phyloP scores from a whole-genome alignment of 2,113 vertebrate species.

The Pluvialis apricaria region DNA sequence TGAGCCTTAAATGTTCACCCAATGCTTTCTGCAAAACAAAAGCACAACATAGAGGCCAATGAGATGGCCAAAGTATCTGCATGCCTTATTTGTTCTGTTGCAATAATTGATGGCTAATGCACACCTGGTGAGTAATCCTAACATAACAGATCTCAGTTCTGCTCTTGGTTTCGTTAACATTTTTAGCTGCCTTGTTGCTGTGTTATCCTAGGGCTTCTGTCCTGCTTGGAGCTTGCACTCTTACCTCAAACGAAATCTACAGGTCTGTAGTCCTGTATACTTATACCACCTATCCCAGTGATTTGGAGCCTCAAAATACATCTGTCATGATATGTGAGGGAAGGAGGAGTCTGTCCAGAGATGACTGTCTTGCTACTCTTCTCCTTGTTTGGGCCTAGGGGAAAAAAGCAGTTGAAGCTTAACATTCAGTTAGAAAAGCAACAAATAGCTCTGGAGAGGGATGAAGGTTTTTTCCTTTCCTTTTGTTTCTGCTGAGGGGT shows the following conservation, averaged over 20 bases:
- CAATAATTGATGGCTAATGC: background rate
- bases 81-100: constrained; percentile 17
- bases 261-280: background rate
- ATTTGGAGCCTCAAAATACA: background rate
- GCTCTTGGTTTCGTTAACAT: background rate
- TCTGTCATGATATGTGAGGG: background rate
- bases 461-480: background rate
- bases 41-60: background rate
- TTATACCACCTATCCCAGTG: background rate
- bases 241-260: background rate
- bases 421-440: background rate
- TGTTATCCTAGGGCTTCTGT: background rate
- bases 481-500: background rate
- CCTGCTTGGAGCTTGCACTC: background rate
- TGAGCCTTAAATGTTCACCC: constrained; percentile 2
- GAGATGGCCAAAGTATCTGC: background rate
- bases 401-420: background rate
- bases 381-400: background rate
- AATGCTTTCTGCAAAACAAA: background rate
- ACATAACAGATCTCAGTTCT: background rate
- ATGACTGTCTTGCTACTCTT: background rate
- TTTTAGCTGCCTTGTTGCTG: background rate
- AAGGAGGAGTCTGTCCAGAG: background rate
- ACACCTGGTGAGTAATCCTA: background rate
- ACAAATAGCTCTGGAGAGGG: background rate